These are phyloP conservation scores for Ceratosolen solmsi DNA, from an alignment of 1,140 invertebrate species.

Conservation along the genomic window DNA sequence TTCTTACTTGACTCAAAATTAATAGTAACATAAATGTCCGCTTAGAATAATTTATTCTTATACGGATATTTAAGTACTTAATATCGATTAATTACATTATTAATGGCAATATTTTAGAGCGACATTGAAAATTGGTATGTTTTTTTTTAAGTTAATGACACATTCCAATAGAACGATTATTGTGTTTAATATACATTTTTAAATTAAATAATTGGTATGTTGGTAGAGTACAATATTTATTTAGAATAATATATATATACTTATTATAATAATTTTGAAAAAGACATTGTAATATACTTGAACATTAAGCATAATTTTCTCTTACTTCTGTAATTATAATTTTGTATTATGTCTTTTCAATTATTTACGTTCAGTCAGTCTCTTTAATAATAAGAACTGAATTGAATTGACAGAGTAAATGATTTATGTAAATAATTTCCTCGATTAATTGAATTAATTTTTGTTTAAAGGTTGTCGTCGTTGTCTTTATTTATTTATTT, in stretches of 20 bases:
- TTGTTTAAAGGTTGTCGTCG: too few relatives aligned
- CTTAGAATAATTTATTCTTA: too few relatives aligned
- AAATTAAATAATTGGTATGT: neutral
- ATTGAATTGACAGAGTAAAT: neutral
- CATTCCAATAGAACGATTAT: too few relatives aligned
- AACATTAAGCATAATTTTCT: conserved; percentile 72
- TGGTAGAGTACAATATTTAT: neutral
- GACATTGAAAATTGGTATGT: too few relatives aligned
- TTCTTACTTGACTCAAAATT: too few relatives aligned
- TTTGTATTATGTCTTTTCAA: neutral
- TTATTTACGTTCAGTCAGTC: conserved; percentile 18
- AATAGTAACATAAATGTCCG: too few relatives aligned
- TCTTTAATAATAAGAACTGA: too few relatives aligned
- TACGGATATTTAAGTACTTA: too few relatives aligned
- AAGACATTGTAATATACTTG: neutral
- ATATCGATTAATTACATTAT: too few relatives aligned
- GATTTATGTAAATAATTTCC: neutral
- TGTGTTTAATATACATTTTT: neutral
- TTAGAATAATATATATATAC: conserved; percentile 48
- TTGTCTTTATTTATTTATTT: too few relatives aligned
- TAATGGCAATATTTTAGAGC: too few relatives aligned
- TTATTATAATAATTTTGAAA: conserved; percentile 28
- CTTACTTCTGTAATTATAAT: conserved; percentile 4
- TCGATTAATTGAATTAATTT: conserved; percentile 46
- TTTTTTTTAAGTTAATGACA: too few relatives aligned